A percentile compares a stretch with the other conserved stretches of the same genome.
These are phyloP conservation scores for Otus sunia DNA, from an alignment of 2,113 vertebrate species.

Conservation along the genomic window DNA sequence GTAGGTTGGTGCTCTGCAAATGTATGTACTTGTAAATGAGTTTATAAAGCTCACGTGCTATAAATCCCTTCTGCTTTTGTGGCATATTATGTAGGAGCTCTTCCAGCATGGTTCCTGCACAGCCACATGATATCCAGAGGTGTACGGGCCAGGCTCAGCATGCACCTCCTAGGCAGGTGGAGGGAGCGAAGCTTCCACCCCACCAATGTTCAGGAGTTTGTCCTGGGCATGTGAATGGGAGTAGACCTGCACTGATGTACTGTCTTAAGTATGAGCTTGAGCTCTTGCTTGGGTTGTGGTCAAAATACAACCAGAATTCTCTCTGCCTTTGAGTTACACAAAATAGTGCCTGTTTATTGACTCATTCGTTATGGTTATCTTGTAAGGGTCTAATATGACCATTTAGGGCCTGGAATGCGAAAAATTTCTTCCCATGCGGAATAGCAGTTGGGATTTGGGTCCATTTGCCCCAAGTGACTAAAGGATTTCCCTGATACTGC, in stretches of 20 bases:
- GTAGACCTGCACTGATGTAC: background rate
- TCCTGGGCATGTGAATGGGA: background rate
- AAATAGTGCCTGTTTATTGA: background rate
- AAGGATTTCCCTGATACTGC: background rate
- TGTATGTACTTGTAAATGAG: rapidly evolving
- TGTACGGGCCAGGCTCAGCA: background rate
- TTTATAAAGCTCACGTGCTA: background rate
- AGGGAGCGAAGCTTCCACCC: background rate
- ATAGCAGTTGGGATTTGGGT: background rate
- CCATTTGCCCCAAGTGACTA: background rate
- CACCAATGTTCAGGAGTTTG: background rate
- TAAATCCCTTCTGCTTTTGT: background rate
- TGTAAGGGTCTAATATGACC: background rate
- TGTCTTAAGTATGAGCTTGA: background rate
- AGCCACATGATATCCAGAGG: background rate
- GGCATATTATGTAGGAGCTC: background rate
- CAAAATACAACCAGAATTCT: background rate
- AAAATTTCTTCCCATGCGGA: background rate
- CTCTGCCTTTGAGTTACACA: background rate
- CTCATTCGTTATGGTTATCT: background rate
- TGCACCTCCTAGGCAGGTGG: background rate
- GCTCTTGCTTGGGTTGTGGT: background rate
- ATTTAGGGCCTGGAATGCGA: background rate
- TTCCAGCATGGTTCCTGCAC: background rate
- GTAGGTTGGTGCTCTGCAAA: background rate